A percentile compares a stretch with the other conserved stretches of the same genome.
Evolutionary conservation across 2,888 invertebrate genomes (phyloP).

Genomic region (Perizoma affinitatum): DNA sequence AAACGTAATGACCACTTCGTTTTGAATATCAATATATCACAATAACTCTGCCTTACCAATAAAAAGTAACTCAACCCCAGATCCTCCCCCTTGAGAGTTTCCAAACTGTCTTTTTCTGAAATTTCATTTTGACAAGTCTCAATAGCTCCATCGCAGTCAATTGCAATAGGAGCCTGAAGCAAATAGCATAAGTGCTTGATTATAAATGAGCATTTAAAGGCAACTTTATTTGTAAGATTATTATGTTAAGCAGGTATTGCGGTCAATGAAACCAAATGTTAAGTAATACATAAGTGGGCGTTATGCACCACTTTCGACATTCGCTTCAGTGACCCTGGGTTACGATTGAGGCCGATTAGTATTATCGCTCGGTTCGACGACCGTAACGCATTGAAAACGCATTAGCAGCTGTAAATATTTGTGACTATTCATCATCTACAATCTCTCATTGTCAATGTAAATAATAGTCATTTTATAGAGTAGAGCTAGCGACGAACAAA

Average conservation of each 20-base stretch:
- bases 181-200: too few species aligned
- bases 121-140: too few species aligned
- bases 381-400: constrained; percentile 37
- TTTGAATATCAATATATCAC: too few species aligned
- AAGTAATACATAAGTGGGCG: constrained; percentile 7
- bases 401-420: constrained; percentile 55
- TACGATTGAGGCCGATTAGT: constrained; percentile 32
- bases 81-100: too few species aligned
- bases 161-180: too few species aligned
- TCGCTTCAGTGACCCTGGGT: constrained; percentile 28
- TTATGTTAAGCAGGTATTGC: constrained; percentile 3
- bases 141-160: too few species aligned
- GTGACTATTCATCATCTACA: constrained; percentile 37
- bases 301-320: constrained; percentile 11
- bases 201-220: background rate
- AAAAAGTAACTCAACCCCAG: too few species aligned
- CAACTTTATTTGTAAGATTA: background rate
- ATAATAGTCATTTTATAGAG: constrained; percentile 71
- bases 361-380: constrained; percentile 41
- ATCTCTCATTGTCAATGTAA: constrained; percentile 62
- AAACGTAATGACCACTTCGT: too few species aligned
- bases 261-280: constrained; percentile 14
- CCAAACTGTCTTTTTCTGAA: too few species aligned
- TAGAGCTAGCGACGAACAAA: constrained; percentile 60
- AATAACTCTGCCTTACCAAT: too few species aligned